Conservation (phyloP, 1,140 invertebrate species). For the Brachionus calyciflorus region DNA sequence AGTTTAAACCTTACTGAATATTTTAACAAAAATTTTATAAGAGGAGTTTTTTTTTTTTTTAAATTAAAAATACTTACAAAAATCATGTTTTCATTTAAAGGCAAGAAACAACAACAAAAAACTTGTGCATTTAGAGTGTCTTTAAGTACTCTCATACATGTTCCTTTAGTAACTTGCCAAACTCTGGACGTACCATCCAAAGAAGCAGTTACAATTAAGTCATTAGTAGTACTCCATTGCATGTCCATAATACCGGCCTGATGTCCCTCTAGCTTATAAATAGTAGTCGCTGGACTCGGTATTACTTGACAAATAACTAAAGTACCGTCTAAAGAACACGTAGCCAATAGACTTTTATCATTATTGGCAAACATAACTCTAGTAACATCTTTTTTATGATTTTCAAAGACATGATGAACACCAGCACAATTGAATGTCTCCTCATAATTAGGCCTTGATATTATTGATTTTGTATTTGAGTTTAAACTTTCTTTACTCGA, state of each 20-base stretch:
- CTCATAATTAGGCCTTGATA: constrained; percentile 61
- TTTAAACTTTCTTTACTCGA: constrained; percentile 19
- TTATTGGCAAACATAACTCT: constrained; percentile 83
- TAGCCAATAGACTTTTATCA: constrained; percentile 74
- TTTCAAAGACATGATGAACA: constrained; percentile 80
- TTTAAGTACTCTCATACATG: constrained; percentile 63
- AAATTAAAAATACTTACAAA: constrained; percentile 66
- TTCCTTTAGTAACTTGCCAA: constrained; percentile 62
- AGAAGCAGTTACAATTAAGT: constrained; percentile 75
- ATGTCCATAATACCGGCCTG: constrained; percentile 73
- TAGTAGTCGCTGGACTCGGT: constrained; percentile 68
- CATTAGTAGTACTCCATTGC: constrained; percentile 82
- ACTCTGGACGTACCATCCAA: constrained; percentile 72
- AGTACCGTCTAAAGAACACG: constrained; percentile 74
- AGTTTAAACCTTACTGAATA: too few species aligned
- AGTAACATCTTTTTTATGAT: constrained; percentile 72
- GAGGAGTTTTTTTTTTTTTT: constrained; percentile 48
- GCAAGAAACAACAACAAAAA: constrained; percentile 75
- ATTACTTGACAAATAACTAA: constrained; percentile 78
- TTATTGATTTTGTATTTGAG: constrained; percentile 63
- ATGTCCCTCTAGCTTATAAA: constrained; percentile 73
- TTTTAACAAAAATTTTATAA: neutral
- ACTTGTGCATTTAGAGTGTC: constrained; percentile 69
- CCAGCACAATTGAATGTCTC: constrained; percentile 80
- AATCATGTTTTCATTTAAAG: constrained; percentile 82